Evolutionary conservation across 2,797 vertebrate species (phyloP).

Genomic region (Mus minutoides): DNA sequence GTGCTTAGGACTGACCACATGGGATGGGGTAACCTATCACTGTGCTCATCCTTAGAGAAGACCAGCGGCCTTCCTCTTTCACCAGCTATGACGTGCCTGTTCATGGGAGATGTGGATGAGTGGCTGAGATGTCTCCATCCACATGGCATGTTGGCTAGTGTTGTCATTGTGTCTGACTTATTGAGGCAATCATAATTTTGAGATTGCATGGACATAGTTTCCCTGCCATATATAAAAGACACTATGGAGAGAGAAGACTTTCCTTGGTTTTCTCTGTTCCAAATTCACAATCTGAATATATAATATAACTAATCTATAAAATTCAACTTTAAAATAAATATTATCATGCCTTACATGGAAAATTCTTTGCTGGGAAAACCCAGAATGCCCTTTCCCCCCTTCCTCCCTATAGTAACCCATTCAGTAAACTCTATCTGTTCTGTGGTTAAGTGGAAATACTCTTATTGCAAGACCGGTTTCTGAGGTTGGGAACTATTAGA

Average conservation of each 20-base stretch:
- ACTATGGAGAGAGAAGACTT: neutral
- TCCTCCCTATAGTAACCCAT: neutral
- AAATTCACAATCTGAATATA: slow-evolving; percentile 14
- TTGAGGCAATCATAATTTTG: neutral
- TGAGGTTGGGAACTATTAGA: neutral
- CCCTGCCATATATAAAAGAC: neutral
- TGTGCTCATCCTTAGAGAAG: neutral
- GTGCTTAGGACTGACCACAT: neutral
- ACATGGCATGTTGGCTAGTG: neutral
- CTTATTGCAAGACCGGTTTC: neutral
- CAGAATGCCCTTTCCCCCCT: neutral
- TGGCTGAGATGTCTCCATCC: too few relatives aligned
- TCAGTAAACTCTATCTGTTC: neutral
- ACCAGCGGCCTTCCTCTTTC: neutral
- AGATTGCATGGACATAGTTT: neutral
- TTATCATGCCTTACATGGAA: neutral
- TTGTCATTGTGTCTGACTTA: neutral
- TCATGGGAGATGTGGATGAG: too few relatives aligned
- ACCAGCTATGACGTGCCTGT: neutral
- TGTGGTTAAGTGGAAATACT: neutral
- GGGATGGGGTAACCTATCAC: neutral
- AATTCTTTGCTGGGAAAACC: neutral
- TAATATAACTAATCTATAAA: slow-evolving; percentile 11
- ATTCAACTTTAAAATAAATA: slow-evolving; percentile 22
- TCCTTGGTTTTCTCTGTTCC: neutral